Evolutionary conservation across 2,888 invertebrate species (phyloP), one percentile per base, ranked within the genome.

Genomic region (Parnassius mnemosyne): DNA sequence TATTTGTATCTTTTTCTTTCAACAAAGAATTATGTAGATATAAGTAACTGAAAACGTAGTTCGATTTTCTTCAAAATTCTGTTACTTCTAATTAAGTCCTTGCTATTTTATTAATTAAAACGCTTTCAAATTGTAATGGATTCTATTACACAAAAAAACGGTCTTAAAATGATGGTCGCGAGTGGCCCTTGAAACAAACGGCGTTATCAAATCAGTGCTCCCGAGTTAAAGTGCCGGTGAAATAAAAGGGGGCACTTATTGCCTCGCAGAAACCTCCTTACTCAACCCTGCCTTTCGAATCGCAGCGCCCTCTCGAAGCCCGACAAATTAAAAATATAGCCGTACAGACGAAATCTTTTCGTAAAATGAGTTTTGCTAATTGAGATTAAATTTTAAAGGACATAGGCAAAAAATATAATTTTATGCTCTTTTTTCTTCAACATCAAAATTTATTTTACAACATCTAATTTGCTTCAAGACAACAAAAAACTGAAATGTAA

Each of bases 161-260:
- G 73, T 79, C 78, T 73, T 71, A 73, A 79, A 84, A 83, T 81
- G 83, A 83, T 84, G 80, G 81, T 77, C 75, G 74, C 78, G 77
- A 85, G 83, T 79, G 79, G 80, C 79, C 77, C 88, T 89, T 82
- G 85, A 84, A 88, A 89, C 88, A 89, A 89, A 89, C 87, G 88
- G 86, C 82, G 87, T 89, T 90, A 89, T 89, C 89, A 89, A 90
- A 90, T 89, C 90, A 89, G 82, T 89, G 88, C 90, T 87, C 85
- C 87, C 84, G 78, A 85, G 86, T 87, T 88, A 84, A 87, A 88
- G 87, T 85, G 83, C 83, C 88, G 84, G 87, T 87, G 86, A 86
- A 89, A 88, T 87, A 87, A 84, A 81, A 81, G 85, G 86, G 80
- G 87, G 85, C 84, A 85, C 87, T 89, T 88, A 87, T 86, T 86